Conservation (phyloP, 37 sponge, comb jelly and placozoan genomes). For the Axinella damicornis region DNA sequence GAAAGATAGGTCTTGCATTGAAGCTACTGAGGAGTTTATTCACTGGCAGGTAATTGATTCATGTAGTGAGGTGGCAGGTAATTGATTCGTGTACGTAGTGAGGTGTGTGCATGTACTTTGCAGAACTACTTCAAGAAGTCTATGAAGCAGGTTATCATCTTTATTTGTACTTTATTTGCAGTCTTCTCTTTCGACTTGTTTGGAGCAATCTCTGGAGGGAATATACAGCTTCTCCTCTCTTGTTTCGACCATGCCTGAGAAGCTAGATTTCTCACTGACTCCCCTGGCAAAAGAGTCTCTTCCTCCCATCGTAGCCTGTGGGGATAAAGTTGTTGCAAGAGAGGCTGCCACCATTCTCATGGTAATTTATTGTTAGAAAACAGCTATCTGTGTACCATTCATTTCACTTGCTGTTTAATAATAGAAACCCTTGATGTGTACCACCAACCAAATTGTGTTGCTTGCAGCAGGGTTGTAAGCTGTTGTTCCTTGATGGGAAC, state of each 20-base stretch:
- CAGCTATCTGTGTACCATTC: no score
- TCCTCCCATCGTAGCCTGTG: conserved; percentile 24
- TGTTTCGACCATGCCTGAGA: conserved; percentile 9
- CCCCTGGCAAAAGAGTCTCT: neutral
- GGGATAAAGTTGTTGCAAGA: conserved; percentile 16
- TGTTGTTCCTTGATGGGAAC: no score
- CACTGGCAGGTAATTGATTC: conserved; percentile 1
- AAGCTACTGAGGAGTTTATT: neutral
- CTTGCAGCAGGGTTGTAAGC: no score
- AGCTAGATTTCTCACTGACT: conserved; percentile 24
- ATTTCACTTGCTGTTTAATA: no score
- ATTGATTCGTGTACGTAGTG: no score
- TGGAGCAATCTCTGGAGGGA: conserved; percentile 23
- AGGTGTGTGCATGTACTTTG: no score
- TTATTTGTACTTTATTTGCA: neutral
- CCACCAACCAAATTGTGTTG: no score
- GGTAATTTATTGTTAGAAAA: no score
- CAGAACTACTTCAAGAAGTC: no score
- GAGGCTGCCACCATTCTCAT: neutral
- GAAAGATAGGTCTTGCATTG: neutral
- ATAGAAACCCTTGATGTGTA: no score
- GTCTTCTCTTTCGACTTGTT: conserved; percentile 6
- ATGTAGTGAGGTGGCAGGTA: no score
- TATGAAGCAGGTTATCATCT: no score
- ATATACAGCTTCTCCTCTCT: neutral